phyloP scores from a whole-genome alignment of 53 echinoderm and acorn worm genomes.

The Echinarachnius parma region DNA sequence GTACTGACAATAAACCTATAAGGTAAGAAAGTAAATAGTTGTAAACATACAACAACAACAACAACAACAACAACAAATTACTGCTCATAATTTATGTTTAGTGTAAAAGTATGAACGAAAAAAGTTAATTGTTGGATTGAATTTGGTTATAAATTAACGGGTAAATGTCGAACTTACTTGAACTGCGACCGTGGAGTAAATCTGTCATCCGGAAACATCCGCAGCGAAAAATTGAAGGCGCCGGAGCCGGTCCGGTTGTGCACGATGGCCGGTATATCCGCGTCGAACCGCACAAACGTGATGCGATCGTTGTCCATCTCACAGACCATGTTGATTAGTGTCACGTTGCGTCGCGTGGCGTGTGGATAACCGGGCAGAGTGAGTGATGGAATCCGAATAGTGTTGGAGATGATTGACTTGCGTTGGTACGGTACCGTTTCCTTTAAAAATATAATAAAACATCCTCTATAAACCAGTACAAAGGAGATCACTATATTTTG shows the following conservation, averaged over 20 bases:
- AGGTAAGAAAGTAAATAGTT: no score
- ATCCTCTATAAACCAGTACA: no score
- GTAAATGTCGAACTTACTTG: conserved; percentile 12
- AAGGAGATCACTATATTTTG: no score
- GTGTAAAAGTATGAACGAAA: no score
- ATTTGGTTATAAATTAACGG: background rate
- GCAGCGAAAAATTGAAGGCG: conserved; percentile 56
- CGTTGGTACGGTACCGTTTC: no score
- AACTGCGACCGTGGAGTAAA: conserved; percentile 6
- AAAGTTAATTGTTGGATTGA: background rate
- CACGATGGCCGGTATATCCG: conserved; percentile 64
- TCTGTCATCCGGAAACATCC: conserved; percentile 47
- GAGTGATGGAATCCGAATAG: conserved; percentile 5
- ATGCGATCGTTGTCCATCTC: conserved; percentile 41
- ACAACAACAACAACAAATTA: background rate
- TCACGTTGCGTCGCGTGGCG: conserved; percentile 52
- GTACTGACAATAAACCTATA: no score
- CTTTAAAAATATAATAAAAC: no score
- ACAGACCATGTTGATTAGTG: conserved; percentile 58
- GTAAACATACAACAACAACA: background rate
- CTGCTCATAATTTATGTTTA: conserved; percentile 9
- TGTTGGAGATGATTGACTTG: conserved; percentile 39
- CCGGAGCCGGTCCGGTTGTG: conserved; percentile 58
- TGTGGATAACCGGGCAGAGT: conserved; percentile 5
- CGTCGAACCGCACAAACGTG: conserved; percentile 50